Conservation (phyloP, 2,797 vertebrate species). For the Cacajao melanocephalus region DNA sequence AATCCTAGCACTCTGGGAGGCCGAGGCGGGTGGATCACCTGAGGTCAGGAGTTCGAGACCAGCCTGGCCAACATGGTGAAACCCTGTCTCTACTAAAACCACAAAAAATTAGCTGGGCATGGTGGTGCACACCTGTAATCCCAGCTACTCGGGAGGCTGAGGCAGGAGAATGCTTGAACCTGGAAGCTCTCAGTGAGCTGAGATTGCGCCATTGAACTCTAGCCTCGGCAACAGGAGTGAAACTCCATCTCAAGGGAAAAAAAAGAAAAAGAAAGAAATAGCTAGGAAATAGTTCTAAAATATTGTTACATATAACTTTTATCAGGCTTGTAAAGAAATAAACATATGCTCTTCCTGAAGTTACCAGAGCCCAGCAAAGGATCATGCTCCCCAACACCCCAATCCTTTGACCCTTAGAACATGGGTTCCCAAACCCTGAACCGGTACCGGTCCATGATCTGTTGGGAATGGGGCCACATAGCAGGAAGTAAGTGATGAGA, state of each 20-base stretch:
- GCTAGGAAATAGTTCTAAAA: background rate
- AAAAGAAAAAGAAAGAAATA: background rate
- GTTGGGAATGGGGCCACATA: background rate
- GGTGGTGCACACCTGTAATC: too few relatives aligned
- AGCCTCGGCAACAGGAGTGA: background rate
- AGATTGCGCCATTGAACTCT: background rate
- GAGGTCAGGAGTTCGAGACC: background rate
- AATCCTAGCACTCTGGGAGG: background rate
- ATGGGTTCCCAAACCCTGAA: background rate
- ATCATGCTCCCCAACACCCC: background rate
- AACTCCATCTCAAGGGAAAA: background rate
- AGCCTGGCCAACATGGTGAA: background rate
- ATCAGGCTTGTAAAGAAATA: background rate
- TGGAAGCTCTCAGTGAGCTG: background rate
- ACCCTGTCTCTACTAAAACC: background rate
- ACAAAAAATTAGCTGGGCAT: background rate
- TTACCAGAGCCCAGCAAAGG: background rate
- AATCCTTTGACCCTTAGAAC: background rate
- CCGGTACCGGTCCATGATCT: background rate
- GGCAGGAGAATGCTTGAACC: background rate
- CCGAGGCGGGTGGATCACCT: background rate
- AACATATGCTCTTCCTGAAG: background rate
- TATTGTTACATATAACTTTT: background rate
- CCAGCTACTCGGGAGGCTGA: background rate
- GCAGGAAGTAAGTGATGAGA: background rate